Percentiles rank a stretch among this genome's conserved stretches.
phyloP scores from a whole-genome alignment of 2,113 vertebrate species.

The Silurus meridionalis region DNA sequence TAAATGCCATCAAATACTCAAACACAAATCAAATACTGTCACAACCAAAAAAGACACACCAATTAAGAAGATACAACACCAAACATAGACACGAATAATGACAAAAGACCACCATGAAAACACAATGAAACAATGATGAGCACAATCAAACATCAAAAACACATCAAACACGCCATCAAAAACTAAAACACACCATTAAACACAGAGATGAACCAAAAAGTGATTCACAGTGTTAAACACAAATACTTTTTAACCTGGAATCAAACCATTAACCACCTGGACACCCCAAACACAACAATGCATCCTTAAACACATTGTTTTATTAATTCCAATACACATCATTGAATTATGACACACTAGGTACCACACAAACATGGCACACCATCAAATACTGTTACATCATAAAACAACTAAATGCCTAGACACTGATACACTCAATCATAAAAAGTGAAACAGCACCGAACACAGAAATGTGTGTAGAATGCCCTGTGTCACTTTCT shows the following conservation, averaged over 20 bases:
- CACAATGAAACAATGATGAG: background rate
- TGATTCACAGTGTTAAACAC: constrained; percentile 9
- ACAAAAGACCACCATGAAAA: background rate
- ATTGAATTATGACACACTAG: too few species aligned
- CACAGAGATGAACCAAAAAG: constrained; percentile 19
- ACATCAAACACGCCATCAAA: constrained; percentile 8
- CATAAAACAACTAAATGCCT: too few species aligned
- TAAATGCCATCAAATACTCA: background rate
- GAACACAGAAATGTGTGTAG: too few species aligned
- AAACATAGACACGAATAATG: background rate
- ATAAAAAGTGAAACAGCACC: too few species aligned
- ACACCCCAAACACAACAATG: background rate
- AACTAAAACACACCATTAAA: background rate
- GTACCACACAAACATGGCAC: too few species aligned
- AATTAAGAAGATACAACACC: background rate
- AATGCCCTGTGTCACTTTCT: too few species aligned
- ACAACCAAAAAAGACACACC: background rate
- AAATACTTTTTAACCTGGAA: background rate
- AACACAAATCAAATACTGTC: background rate
- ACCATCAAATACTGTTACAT: too few species aligned
- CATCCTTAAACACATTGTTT: background rate
- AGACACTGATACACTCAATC: too few species aligned
- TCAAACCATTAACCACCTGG: background rate
- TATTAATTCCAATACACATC: too few species aligned
- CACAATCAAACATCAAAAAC: constrained; percentile 7